These are phyloP conservation scores for Allobates femoralis DNA, from an alignment of 2,797 vertebrate species.

Conservation along the genomic window DNA sequence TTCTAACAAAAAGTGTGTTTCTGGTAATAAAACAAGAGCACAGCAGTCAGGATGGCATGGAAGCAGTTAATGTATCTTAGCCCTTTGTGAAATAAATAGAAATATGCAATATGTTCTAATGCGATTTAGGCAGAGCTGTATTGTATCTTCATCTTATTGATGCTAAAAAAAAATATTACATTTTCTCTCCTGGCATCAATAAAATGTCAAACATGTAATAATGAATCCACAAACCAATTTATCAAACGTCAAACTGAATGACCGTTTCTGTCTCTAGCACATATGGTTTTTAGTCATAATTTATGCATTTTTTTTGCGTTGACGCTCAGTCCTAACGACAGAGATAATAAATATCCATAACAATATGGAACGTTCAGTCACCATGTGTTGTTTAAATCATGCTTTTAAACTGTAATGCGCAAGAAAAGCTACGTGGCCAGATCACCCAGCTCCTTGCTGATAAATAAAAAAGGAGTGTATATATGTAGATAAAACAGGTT, in stretches of 20 bases:
- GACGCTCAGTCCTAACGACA: neutral
- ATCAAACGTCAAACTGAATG: constrained; percentile 43
- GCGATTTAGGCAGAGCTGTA: neutral
- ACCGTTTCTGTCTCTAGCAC: constrained; percentile 14
- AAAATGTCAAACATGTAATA: constrained; percentile 43
- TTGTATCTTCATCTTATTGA: constrained; percentile 24
- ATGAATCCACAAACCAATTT: constrained; percentile 35
- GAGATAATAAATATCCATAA: neutral
- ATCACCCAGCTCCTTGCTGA: no score
- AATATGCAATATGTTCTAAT: neutral
- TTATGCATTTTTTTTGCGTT: neutral
- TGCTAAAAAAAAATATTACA: constrained; percentile 24
- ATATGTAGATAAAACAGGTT: no score
- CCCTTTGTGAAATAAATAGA: neutral
- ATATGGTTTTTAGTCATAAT: neutral
- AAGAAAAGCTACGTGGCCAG: neutral
- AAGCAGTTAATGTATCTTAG: neutral
- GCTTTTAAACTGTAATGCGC: neutral
- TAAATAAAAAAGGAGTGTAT: no score
- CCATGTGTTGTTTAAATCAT: neutral
- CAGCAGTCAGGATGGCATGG: no score
- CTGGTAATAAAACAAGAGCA: neutral
- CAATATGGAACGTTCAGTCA: neutral
- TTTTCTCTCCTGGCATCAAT: constrained; percentile 20
- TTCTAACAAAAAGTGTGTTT: neutral